Base-by-base conservation (phyloP, 2,888 invertebrate genomes). In the Phrixothrix hirtus region DNA sequence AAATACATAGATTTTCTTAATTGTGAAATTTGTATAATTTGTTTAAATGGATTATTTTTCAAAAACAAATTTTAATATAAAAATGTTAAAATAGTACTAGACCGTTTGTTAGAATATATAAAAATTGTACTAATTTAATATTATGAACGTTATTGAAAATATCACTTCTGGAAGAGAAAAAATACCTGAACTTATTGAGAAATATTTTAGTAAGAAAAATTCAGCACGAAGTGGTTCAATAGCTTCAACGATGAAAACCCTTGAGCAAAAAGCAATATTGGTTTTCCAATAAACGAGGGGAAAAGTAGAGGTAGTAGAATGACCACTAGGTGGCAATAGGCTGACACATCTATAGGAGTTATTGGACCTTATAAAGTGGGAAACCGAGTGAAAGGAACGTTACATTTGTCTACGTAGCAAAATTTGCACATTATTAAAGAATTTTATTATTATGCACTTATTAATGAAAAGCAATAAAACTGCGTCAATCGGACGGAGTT, bases 271-370 rank as follows among this genome's bases (percentile, higher is more conserved):
- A 49, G 36, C 42, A 43, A 42, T 49, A 49, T 49, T 49, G 41
- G 49, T 36, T 50, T 50, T 50, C 50, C 43, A 44, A 50, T 50
- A 50, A 50, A 50, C 32, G 39, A 44, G 16, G 38, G 38, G 42
- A 25, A 49, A 39, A 37, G 27, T 34, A 34, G 26, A 45, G 45
- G 41, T 52, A 38, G 46, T 38, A 36, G 35, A 52, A 46, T 52
- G 50, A 52, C 52, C 52, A 41, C 52, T 45, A 52, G 52, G 52
- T 52, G 46, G 46, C 52, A 52, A 52, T 52, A 52, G 52, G 39
- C 52, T 46, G 52, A 52, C 52, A 46, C 52, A 52, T 46, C 45
- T 45, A 41, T 27, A 14, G 39, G 30, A 52, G 46, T 46, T 46
- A 46, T 46, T 45, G 52, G 35, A 41, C 39, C 32, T 44, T 51